These are phyloP conservation scores for Blera fallax DNA, from an alignment of 2,888 invertebrate genomes.

Conservation along the genomic window DNA sequence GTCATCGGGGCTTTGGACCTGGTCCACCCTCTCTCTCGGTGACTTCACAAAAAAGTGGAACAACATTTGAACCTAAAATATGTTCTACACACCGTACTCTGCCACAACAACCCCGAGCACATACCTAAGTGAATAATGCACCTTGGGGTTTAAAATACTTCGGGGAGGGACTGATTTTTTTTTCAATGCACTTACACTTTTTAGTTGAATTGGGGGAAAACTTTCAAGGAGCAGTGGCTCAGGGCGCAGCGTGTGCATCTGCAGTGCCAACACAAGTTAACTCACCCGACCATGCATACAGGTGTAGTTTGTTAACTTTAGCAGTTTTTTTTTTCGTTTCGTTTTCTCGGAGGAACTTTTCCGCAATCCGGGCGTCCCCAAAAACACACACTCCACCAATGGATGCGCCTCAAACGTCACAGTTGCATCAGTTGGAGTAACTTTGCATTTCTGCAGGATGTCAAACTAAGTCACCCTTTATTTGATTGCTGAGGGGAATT, in stretches of 20 bases:
- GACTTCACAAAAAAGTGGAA: neutral
- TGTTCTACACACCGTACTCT: neutral
- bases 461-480: conserved; percentile 12
- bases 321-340: conserved; percentile 38
- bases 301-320: conserved; percentile 53
- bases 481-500: conserved; percentile 23
- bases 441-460: conserved; percentile 21
- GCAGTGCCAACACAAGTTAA: conserved; percentile 29
- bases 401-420: conserved; percentile 11
- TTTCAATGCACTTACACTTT: conserved; percentile 48
- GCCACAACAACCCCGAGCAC: neutral
- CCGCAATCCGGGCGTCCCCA: neutral
- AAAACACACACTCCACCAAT: neutral
- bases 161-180: neutral
- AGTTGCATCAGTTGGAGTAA: neutral
- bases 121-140: conserved; percentile 42
- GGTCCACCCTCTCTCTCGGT: neutral
- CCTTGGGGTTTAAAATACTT: conserved; percentile 19
- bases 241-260: neutral
- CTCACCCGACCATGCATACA: conserved; percentile 31
- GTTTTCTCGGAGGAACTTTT: conserved; percentile 10
- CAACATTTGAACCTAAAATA: conserved; percentile 23
- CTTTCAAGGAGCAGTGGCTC: neutral
- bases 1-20: conserved; percentile 1
- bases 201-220: conserved; percentile 20